phyloP scores from a whole-genome alignment of 2,797 vertebrate genomes.

The Sebastolobus alascanus region DNA sequence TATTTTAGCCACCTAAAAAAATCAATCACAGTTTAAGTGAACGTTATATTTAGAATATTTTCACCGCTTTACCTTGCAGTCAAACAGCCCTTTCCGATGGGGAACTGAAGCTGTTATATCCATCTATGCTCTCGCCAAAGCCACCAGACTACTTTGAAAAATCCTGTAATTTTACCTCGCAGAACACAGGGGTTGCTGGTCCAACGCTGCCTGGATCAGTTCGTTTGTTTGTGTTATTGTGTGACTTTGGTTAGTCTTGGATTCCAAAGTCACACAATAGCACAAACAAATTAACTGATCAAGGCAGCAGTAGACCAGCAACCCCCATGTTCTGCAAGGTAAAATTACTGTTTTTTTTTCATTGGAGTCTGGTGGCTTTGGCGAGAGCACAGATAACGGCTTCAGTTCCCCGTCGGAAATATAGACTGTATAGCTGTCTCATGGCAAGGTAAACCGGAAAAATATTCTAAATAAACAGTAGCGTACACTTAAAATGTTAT shows the following conservation, averaged over 20 bases:
- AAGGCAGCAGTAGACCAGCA: neutral
- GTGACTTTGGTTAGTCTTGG: no score
- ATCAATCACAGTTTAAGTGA: neutral
- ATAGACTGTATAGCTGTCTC: neutral
- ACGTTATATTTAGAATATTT: neutral
- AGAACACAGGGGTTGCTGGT: no score
- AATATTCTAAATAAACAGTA: neutral
- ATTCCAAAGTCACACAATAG: no score
- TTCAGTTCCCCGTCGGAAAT: neutral
- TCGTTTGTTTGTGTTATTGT: no score
- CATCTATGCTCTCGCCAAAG: neutral
- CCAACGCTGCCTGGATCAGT: no score
- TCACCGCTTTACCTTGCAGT: neutral
- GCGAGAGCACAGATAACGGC: neutral
- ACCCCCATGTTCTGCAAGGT: neutral
- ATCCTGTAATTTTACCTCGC: no score
- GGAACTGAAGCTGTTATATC: neutral
- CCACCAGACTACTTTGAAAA: no score
- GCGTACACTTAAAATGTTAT: neutral
- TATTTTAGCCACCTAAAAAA: neutral
- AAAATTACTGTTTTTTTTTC: neutral
- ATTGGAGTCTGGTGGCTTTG: neutral
- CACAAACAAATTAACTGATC: no score
- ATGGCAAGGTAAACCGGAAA: neutral
- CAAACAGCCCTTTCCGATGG: neutral